Evolutionary conservation across 2,113 vertebrate species (phyloP), one percentile per base, ranked within the genome.

Genomic region (Oryzias melastigma): DNA sequence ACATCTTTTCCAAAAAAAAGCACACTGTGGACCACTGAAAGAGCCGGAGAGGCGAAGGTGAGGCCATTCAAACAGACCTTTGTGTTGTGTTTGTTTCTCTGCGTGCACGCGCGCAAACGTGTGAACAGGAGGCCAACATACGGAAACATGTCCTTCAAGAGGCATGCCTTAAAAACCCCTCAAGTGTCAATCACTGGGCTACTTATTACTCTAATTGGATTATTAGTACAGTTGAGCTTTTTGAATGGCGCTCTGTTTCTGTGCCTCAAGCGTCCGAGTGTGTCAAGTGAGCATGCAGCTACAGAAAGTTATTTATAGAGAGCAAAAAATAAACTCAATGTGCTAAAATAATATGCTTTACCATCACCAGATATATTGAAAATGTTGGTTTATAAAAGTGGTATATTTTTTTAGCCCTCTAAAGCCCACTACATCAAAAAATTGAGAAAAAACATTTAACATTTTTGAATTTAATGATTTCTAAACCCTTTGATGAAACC

Each of bases 1-100:
- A 75, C 75, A 78, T 58, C 65, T 87, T 79, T 77, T 70, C 79
- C 75, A 76, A 86, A 86, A 84, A 89, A 89, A 87, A 78, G 84
- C 65, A 77, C 75, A 84, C 58, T 47, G 44, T 4, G 1, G 29
- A 55, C 50, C 24, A 27, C 56, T 45, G 53, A 50, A 59, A 17
- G 58, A 43, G 43, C 15, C 27, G 60, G 46, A 72, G 48, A 47
- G 15, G 53, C 22, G 52, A 1, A 49, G 44, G 53, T 41, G 6
- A 50, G 68, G 52, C 41, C 46, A 52, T 70, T 75, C 65, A 73
- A 54, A 50, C 20, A 52, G 51, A 62, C 65, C 25, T 67, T 14
- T 55, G 14, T 53, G 47, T 44, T 12, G 22, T 61, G 45, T 50
- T 54, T 55, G 46, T 60, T 54, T 52, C 54, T 40, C 14, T 50